Base-by-base conservation (phyloP, 2,113 vertebrate species). In the Notechis scutatus region DNA sequence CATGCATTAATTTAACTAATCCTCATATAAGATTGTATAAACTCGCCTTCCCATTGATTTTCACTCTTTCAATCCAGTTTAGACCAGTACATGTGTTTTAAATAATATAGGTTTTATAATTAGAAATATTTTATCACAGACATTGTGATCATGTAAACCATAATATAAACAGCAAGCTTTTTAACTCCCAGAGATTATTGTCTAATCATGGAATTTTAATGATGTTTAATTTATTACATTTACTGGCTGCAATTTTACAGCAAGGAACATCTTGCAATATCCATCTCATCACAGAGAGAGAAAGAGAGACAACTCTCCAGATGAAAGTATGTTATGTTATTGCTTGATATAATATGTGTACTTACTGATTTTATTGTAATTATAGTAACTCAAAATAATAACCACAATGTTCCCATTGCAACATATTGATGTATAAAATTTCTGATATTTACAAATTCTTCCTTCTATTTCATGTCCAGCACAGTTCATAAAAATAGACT, bases 221-320 rank as follows among this genome's bases (percentile, higher is more conserved):
- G 95, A 92, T 91, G 42, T 92, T 91, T 94, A 91, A 97, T 90
- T 93, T 93, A 90, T 90, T 93, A 52, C 10, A 50, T 90, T 42
- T 64, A 39, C 74, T 86, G n/a, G 42, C 88, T 61, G 88, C 89
- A 52, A 34, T 20, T 81, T 64, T 87, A 42, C n/a, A 87, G 45
- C 74, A 87, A 56, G 88, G 55, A 52, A 87, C 8, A 21, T 86
- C 92, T 64, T 90, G 74, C 45, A 56, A 47, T 57, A 85, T 74
- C 42, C 23, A 52, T 24, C 29, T 52, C 69, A 81, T 39, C 26
- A 59, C 21, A 52, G 69, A 42, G 56, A 85, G 42, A 2, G 88
- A 24, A 4, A 14, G 61, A 64, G 61, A 64, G n/a, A 61, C 4
- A 87, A 21, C 56, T 93, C 81, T 90, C 74, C n/a, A 90, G n/a